Percentiles rank a stretch among this genome's conserved stretches.
Evolutionary conservation across 2,797 vertebrate genomes (phyloP).

Genomic region (Psittacula derbiana): DNA sequence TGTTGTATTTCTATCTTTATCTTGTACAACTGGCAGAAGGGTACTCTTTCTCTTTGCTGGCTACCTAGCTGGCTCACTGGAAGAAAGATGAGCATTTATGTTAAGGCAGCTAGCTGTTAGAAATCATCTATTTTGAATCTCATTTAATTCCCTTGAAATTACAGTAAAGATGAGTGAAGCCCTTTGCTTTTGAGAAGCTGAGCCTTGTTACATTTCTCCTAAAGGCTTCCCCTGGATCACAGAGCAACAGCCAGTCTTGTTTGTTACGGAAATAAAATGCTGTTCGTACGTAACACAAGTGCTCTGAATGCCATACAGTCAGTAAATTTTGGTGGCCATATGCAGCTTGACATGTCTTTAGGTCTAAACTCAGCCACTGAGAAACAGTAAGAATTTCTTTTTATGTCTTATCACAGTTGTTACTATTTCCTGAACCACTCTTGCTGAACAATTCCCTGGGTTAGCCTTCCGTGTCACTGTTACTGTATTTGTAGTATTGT

Average conservation of each 20-base stretch:
- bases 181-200: not conserved
- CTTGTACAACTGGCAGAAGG: not conserved
- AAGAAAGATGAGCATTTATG: not conserved
- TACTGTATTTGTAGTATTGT: not conserved
- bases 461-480: not conserved
- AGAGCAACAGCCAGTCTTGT: not conserved
- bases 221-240: not conserved
- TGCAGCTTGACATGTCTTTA: not conserved
- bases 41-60: not conserved
- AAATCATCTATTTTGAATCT: not conserved
- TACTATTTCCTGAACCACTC: constrained; percentile 23
- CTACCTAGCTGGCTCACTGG: not conserved
- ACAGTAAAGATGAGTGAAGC: not conserved
- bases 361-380: not conserved
- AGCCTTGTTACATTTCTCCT: not conserved
- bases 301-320: not conserved
- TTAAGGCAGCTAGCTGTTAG: not conserved
- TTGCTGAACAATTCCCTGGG: not conserved
- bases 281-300: not conserved
- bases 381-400: not conserved
- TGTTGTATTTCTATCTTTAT: not conserved
- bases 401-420: not conserved
- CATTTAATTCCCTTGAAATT: not conserved
- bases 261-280: not conserved
- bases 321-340: not conserved